phyloP scores from a whole-genome alignment of 2,797 vertebrate species.

The Epinephelus coioides region DNA sequence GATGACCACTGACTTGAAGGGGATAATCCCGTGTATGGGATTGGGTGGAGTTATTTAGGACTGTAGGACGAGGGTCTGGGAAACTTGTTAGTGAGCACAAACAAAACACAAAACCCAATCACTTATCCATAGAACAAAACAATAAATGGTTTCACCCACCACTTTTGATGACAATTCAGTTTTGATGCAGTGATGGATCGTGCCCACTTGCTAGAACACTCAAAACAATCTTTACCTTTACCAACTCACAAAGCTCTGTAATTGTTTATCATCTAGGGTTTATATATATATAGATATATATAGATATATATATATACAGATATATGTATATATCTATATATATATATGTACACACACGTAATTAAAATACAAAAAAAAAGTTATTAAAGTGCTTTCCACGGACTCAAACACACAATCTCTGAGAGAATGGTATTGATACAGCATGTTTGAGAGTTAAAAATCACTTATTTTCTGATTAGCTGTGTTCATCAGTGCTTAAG shows the following conservation, averaged over 20 bases:
- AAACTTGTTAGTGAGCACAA: constrained; percentile 83
- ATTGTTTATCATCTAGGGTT: constrained; percentile 55
- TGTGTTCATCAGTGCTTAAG: constrained; percentile 86
- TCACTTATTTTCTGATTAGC: constrained; percentile 79
- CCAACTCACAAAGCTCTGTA: constrained; percentile 71
- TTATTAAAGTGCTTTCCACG: constrained; percentile 86
- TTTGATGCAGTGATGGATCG: constrained; percentile 64
- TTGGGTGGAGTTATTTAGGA: constrained; percentile 65
- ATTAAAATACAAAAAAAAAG: constrained; percentile 75
- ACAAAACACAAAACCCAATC: constrained; percentile 83
- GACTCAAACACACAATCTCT: constrained; percentile 83
- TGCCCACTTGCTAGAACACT: constrained; percentile 68
- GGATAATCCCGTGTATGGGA: constrained; percentile 69
- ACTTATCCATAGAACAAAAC: constrained; percentile 81
- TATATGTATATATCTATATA: constrained; percentile 30
- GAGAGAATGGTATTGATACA: constrained; percentile 80
- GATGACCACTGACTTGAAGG: constrained; percentile 76
- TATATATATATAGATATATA: constrained; percentile 32
- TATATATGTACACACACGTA: constrained; percentile 51
- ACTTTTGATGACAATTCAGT: constrained; percentile 71
- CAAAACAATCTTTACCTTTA: constrained; percentile 73
- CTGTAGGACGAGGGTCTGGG: constrained; percentile 68
- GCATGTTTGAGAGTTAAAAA: constrained; percentile 84
- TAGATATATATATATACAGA: constrained; percentile 47
- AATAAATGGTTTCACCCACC: constrained; percentile 74